phyloP scores from a whole-genome alignment of 2,113 vertebrate genomes.

The Callocephalon fimbriatum region DNA sequence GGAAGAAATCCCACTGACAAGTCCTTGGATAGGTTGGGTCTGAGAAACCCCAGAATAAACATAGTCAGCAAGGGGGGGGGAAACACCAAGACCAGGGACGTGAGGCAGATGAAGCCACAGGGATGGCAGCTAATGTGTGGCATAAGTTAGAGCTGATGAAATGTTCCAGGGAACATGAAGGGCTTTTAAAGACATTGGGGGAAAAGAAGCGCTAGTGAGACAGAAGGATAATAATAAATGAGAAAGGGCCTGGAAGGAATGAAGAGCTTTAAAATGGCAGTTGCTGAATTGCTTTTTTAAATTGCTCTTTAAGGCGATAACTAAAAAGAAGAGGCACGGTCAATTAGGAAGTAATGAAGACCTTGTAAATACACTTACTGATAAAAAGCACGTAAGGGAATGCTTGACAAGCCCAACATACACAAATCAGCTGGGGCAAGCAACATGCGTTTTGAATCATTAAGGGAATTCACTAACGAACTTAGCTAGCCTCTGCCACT shows the following conservation, averaged over 20 bases:
- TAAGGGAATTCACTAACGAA: conserved; percentile 42
- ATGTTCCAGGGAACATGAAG: not conserved
- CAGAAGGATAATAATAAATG: conserved; percentile 49
- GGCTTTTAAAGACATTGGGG: not conserved
- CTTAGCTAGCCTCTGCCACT: not conserved
- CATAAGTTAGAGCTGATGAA: not conserved
- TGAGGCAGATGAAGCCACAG: not conserved
- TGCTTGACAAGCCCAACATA: conserved; percentile 36
- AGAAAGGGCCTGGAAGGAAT: conserved; percentile 36
- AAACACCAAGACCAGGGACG: not conserved
- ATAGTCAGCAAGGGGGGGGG: accelerated
- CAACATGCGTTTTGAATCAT: conserved; percentile 42
- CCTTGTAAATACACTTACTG: conserved; percentile 75
- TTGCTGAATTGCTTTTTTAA: conserved; percentile 60
- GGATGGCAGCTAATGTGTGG: not conserved
- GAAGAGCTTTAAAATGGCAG: conserved; percentile 63
- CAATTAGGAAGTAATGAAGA: conserved; percentile 77
- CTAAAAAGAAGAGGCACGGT: conserved; percentile 66
- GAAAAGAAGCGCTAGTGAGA: not conserved
- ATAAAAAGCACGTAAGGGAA: conserved; percentile 69
- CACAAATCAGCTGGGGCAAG: not conserved
- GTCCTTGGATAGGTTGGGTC: accelerated
- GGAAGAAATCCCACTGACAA: not conserved
- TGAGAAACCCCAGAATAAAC: not conserved
- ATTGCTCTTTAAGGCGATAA: conserved; percentile 71